phyloP scores from a whole-genome alignment of 1,140 invertebrate species.

The Aphelinus certus region DNA sequence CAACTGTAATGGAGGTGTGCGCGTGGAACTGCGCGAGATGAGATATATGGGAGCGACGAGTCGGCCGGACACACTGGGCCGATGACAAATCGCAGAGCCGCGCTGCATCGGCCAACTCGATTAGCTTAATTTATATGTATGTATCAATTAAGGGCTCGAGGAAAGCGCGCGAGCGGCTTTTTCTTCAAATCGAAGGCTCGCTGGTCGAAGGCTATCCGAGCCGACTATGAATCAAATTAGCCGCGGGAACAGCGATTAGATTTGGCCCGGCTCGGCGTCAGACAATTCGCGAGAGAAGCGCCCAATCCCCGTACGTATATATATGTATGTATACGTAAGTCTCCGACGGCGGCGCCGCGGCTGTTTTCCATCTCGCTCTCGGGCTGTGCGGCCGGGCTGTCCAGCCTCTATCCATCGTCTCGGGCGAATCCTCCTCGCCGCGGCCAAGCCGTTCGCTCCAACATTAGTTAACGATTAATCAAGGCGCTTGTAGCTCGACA shows the following conservation, averaged over 20 bases:
- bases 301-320: slow-evolving; percentile 13
- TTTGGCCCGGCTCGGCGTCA: slow-evolving; percentile 51
- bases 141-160: neutral
- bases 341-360: no score
- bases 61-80: neutral
- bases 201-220: neutral
- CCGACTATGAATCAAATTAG: slow-evolving; percentile 61
- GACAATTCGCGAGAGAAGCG: slow-evolving; percentile 34
- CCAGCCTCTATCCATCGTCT: slow-evolving; percentile 40
- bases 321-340: slow-evolving; percentile 34
- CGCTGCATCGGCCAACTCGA: slow-evolving; percentile 38
- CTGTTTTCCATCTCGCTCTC: neutral
- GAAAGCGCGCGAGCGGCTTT: slow-evolving; percentile 32
- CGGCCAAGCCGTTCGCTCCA: slow-evolving; percentile 51
- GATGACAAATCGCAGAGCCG: slow-evolving; percentile 53
- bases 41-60: no score
- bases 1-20: neutral
- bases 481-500: slow-evolving; percentile 68
- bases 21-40: neutral
- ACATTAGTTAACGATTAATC: slow-evolving; percentile 69
- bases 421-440: slow-evolving; percentile 7
- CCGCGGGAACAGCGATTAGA: slow-evolving; percentile 59
- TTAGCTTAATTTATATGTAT: slow-evolving; percentile 29
- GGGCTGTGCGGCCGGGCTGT: neutral
- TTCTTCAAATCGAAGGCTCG: slow-evolving; percentile 35